Base-by-base conservation (phyloP, 1,140 invertebrate genomes). In the Patella vulgata region DNA sequence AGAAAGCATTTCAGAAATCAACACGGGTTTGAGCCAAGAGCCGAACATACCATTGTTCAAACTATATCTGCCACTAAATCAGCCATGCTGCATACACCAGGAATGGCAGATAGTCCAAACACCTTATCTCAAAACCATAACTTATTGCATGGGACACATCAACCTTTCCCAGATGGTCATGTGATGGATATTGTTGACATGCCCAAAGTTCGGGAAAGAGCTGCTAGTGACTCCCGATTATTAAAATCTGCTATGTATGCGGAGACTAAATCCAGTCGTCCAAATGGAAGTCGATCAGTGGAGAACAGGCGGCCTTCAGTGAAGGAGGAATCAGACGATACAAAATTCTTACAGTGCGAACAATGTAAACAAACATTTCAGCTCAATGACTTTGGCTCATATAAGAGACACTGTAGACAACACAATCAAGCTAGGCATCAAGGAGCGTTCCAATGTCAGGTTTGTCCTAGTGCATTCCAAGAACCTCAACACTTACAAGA, bases 351-450 rank as follows among this genome's bases (percentile, higher is more conserved):
- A 23, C 71, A 79, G 52, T 81, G 79, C 47, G 71, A 71, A 8
- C 72, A 79, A 51, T 81, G 79, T 67, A 66, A 67, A 4, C 73
- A 79, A 47, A 73, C 74, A 33, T 81, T 81, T 60, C 79, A 78
- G 60, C 55, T 81, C 27, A 81, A 81, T 60, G 79, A 81, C 50
- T 81, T 81, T 73, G 79, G 79, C 21, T 75, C 75, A n/a, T 81
- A 79, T 62, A 81, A 81, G 57, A 65, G 77, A 12, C 79, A 81
- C 44, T 81, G 79, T 55, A 61, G 77, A 3, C 74, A 77, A 50
- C 79, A 81, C 61, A 70, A 71, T 21, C 64, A 69, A 28, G 25
- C 59, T 17, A 50, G 61, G 31, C 56, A 58, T 14, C 55, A 48
- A 28, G 72, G 74, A 25, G 67, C 71, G 14, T 78, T 73, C 33